These are phyloP conservation scores for Drosophila borborema DNA, from an alignment of 2,888 invertebrate genomes.

Conservation along the genomic window DNA sequence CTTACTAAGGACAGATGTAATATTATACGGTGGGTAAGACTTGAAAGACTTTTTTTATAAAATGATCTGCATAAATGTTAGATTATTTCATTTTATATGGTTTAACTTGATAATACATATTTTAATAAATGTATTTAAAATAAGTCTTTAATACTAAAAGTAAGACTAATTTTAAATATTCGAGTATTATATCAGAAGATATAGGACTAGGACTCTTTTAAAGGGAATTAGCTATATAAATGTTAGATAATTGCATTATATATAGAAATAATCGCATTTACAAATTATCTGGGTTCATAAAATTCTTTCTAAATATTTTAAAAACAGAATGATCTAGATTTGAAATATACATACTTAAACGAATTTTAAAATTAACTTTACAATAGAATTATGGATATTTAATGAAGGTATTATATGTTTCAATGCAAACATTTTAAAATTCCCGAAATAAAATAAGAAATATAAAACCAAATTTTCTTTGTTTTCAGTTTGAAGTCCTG, in stretches of 20 bases:
- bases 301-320: neutral
- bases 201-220: too few species aligned
- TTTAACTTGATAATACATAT: too few species aligned
- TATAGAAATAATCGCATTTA: neutral
- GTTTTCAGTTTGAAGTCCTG: neutral
- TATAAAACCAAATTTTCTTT: too few species aligned
- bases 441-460: too few species aligned
- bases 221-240: too few species aligned
- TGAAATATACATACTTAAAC: neutral
- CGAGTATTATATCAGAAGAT: too few species aligned
- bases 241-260: too few species aligned
- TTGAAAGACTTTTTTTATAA: neutral
- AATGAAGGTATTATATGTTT: neutral
- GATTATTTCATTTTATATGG: neutral
- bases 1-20: too few species aligned
- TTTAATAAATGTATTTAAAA: too few species aligned
- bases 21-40: neutral
- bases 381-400: neutral
- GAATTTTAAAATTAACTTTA: neutral
- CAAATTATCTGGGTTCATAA: neutral
- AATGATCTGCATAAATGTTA: neutral
- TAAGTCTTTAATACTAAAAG: too few species aligned
- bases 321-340: neutral
- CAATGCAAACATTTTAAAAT: too few species aligned
- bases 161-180: too few species aligned